These are phyloP conservation scores for Steinernema khuongi DNA, from an alignment of 1,140 invertebrate species.

Conservation along the genomic window DNA sequence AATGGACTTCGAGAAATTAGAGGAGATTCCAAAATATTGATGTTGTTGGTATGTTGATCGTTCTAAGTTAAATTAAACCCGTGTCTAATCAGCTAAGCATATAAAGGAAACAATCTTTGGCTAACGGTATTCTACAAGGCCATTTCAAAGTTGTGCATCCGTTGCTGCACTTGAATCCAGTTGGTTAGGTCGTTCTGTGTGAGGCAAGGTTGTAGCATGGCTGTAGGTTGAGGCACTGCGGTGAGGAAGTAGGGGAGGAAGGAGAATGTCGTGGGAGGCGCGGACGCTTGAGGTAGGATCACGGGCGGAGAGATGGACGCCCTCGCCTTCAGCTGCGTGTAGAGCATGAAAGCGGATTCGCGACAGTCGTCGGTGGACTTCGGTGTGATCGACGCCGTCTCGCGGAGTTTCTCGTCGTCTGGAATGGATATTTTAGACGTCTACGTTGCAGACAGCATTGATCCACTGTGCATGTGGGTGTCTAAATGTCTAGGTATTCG, in stretches of 20 bases:
- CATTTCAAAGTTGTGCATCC: constrained; percentile 2
- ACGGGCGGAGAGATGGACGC: constrained; percentile 11
- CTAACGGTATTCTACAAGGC: neutral
- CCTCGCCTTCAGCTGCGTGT: constrained; percentile 11
- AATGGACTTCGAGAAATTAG: constrained; percentile 54
- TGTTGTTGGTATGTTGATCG: constrained; percentile 15
- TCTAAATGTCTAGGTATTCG: no score
- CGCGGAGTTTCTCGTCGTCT: constrained; percentile 15
- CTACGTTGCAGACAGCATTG: neutral
- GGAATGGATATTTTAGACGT: neutral
- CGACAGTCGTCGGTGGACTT: neutral
- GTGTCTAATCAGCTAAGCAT: neutral
- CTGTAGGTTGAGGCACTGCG: constrained; percentile 16
- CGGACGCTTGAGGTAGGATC: constrained; percentile 17
- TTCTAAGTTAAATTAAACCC: constrained; percentile 11
- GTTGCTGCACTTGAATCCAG: neutral
- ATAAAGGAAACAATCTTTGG: neutral
- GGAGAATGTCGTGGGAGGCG: constrained; percentile 19
- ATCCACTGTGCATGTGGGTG: neutral
- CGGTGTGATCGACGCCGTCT: neutral
- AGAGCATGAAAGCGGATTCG: constrained; percentile 22
- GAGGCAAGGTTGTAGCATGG: neutral
- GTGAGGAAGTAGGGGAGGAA: constrained; percentile 8
- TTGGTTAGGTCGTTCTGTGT: neutral
- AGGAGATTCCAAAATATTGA: constrained; percentile 51